A percentile compares a stretch with the other conserved stretches of the same genome.
Evolutionary conservation across 2,113 vertebrate species (phyloP).

Genomic region (Neolamprologus sp.): DNA sequence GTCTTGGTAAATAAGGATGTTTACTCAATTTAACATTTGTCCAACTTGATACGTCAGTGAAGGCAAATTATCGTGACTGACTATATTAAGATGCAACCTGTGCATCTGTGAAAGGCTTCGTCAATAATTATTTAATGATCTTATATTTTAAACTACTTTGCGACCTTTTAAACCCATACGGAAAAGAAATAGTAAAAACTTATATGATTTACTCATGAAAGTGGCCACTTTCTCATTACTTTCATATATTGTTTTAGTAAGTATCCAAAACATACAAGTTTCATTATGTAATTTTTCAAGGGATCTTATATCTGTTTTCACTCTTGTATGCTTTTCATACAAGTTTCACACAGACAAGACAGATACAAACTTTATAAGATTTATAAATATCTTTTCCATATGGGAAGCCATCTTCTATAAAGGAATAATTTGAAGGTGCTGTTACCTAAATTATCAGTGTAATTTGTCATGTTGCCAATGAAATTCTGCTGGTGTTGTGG

Average conservation of each 20-base stretch:
- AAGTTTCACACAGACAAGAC: too few relatives aligned
- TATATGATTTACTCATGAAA: too few relatives aligned
- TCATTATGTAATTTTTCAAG: too few relatives aligned
- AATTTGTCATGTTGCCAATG: not conserved
- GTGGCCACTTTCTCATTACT: too few relatives aligned
- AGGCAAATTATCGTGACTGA: not conserved
- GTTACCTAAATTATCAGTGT: not conserved
- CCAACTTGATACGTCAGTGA: not conserved
- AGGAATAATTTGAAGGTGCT: not conserved
- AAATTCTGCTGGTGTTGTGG: not conserved
- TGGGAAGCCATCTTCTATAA: not conserved
- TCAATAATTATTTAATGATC: not conserved
- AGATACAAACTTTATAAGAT: too few relatives aligned
- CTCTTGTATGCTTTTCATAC: too few relatives aligned
- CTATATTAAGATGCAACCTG: not conserved
- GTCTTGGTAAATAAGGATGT: constrained; percentile 21
- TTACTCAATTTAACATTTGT: not conserved
- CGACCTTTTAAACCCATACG: not conserved
- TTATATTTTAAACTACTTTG: not conserved
- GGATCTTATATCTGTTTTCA: too few relatives aligned
- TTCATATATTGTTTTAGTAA: too few relatives aligned
- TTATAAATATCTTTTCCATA: too few relatives aligned
- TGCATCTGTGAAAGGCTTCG: not conserved
- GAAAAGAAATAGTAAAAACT: too few relatives aligned
- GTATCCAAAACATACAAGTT: too few relatives aligned